phyloP scores from a whole-genome alignment of 2,888 invertebrate genomes.

The Lagria hirta region DNA sequence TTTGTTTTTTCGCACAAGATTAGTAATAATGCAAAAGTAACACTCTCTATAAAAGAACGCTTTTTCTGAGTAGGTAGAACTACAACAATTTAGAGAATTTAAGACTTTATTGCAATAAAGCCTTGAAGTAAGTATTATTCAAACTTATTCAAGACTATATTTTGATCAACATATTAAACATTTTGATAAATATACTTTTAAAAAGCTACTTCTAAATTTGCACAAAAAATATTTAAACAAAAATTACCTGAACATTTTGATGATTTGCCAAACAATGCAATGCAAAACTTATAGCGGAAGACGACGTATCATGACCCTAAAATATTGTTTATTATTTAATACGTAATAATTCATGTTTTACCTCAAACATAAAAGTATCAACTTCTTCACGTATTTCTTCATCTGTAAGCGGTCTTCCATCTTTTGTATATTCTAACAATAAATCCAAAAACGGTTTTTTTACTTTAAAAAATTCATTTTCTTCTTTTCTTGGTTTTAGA shows the following conservation, averaged over 20 bases:
- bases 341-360: conserved; percentile 42
- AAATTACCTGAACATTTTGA: conserved; percentile 40
- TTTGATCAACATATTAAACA: too few species aligned
- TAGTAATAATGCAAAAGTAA: too few species aligned
- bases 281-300: conserved; percentile 49
- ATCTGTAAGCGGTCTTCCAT: conserved; percentile 61
- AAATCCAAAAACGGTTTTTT: conserved; percentile 70
- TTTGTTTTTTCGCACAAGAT: too few species aligned
- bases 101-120: too few species aligned
- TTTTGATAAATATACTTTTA: too few species aligned
- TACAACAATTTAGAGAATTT: too few species aligned
- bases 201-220: too few species aligned
- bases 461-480: conserved; percentile 42
- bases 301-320: conserved; percentile 52
- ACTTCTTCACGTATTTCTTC: conserved; percentile 68
- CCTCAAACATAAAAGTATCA: conserved; percentile 75
- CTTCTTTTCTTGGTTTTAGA: background rate
- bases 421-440: conserved; percentile 58
- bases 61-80: too few species aligned
- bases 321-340: conserved; percentile 8
- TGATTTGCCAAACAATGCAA: conserved; percentile 48
- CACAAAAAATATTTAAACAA: too few species aligned
- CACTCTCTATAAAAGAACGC: too few species aligned
- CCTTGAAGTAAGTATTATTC: too few species aligned
- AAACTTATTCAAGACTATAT: too few species aligned